A percentile compares a stretch with the other conserved stretches of the same genome.
phyloP scores from a whole-genome alignment of 2,113 vertebrate species.

The Otocyon megalotis region DNA sequence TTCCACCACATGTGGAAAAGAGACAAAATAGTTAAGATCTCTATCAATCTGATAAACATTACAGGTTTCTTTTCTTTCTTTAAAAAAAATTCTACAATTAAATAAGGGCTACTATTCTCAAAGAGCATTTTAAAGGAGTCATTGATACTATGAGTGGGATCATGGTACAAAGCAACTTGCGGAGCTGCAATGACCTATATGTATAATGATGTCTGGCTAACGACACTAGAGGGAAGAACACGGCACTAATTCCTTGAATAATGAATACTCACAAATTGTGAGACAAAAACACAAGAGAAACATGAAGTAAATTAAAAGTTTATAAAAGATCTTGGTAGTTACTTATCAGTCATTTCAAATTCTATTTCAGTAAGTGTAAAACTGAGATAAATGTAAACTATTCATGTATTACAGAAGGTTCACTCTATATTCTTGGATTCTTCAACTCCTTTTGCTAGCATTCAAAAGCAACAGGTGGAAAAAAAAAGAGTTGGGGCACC shows the following conservation, averaged over 20 bases:
- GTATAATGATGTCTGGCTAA: not conserved
- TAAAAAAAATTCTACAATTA: not conserved
- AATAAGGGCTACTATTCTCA: constrained; percentile 1
- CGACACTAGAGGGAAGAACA: not conserved
- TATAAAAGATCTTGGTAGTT: not conserved
- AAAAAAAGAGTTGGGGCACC: not conserved
- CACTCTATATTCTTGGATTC: not conserved
- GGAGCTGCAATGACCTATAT: not conserved
- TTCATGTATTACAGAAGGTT: not conserved
- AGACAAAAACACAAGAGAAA: not conserved
- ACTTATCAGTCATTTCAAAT: not conserved
- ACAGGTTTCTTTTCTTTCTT: not conserved
- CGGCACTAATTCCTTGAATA: not conserved
- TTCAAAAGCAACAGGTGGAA: not conserved
- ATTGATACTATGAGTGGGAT: not conserved
- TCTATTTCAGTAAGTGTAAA: not conserved
- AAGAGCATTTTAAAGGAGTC: not conserved
- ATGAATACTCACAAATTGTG: not conserved
- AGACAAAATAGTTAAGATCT: not conserved
- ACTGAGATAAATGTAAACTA: not conserved
- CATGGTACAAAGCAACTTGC: not conserved
- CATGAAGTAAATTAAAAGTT: not conserved
- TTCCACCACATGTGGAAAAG: not conserved
- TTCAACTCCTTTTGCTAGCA: not conserved
- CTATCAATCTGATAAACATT: not conserved